These are phyloP conservation scores for Grantiella picta DNA, from an alignment of 2,113 vertebrate genomes.

Conservation along the genomic window DNA sequence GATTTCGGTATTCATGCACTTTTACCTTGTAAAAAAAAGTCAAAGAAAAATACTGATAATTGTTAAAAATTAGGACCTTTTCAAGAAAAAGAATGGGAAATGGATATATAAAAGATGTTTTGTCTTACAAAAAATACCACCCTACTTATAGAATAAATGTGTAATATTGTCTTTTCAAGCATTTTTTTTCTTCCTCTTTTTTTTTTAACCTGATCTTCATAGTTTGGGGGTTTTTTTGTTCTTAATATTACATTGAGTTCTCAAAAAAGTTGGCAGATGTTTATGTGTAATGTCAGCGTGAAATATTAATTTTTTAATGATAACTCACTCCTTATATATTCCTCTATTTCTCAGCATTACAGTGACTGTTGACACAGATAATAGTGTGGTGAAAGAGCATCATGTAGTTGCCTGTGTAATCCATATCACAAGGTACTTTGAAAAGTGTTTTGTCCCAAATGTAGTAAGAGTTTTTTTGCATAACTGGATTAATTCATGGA, in stretches of 20 bases:
- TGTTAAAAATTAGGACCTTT: neutral
- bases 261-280: neutral
- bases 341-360: neutral
- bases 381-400: neutral
- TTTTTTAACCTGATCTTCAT: neutral
- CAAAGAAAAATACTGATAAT: neutral
- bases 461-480: neutral
- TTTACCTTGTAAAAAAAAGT: neutral
- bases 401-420: neutral
- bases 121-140: neutral
- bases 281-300: neutral
- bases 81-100: neutral
- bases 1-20: neutral
- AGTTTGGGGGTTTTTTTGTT: rapidly evolving
- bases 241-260: neutral
- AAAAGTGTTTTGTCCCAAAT: neutral
- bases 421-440: neutral
- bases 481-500: neutral
- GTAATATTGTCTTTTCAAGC: neutral
- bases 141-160: neutral
- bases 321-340: neutral
- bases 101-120: neutral
- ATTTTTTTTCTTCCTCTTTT: no score
- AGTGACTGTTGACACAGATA: neutral
- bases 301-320: neutral